Evolutionary conservation across 2,797 vertebrate species (phyloP), one percentile per base, ranked within the genome.

Genomic region (Bradypus variegatus): DNA sequence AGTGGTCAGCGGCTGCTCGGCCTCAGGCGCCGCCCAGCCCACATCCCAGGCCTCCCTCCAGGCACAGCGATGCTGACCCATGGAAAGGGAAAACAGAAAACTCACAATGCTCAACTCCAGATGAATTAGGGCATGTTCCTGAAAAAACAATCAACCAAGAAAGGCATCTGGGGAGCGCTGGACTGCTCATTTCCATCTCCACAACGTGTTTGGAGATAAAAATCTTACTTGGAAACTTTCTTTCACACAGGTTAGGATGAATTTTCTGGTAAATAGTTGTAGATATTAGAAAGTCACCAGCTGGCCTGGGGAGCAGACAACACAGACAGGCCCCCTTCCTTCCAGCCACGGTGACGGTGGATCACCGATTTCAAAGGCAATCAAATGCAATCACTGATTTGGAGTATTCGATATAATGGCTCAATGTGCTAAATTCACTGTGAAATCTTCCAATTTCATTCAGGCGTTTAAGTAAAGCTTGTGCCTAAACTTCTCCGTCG

Each of bases 391-490:
- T 7, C 31, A 64, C 93, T 72, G 82, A 70, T 70, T 79, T 36
- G 27, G 65, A 73, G 91, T 85, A 80, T 12, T 53, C 82, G 3
- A 14, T 13, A 6, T 60, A 88, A 83, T 4, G 65, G 90, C 55
- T 65, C 88, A 64, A 29, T 55, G 80, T 75, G 82, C 72, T 81
- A 69, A 84, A 65, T 65, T 58, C 86, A 69, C 80, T 81, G 64
- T 86, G 93, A 93, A 92, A 78, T 76, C 89, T 77, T 65, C 89
- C 93, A 86, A 81, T 94, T 93, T 65, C 65, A 76, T 77, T 84
- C 77, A 78, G 92, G 84, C 45, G 45, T 15, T 23, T 62, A 41
- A 69, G 23, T 70, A 64, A 72, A 8, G 38, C 36, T 60, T 69
- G 48, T 93, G 92, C 87, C 67, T 48, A 38, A 80, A 38, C 33